These are phyloP conservation scores for Trissoscelio sp. DNA, from an alignment of 2,888 invertebrate species.

Conservation along the genomic window DNA sequence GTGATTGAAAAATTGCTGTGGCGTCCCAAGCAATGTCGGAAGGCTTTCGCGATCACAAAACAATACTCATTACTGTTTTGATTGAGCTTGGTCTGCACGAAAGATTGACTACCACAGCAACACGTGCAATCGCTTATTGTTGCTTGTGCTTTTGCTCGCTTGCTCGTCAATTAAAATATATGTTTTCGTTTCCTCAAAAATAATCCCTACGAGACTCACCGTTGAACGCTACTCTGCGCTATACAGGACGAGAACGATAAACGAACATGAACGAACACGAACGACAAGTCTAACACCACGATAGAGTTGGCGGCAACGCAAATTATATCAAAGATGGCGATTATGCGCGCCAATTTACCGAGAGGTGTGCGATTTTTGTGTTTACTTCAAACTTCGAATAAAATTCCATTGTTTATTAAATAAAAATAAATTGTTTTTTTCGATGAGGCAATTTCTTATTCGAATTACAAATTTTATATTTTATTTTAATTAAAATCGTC, in stretches of 20 bases:
- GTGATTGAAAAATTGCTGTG: slow-evolving; percentile 28
- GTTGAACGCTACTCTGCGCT: slow-evolving; percentile 25
- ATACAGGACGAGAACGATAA: too few relatives aligned
- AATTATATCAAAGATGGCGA: slow-evolving; percentile 28
- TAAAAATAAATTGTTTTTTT: too few relatives aligned
- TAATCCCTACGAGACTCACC: not conserved
- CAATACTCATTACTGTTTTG: slow-evolving; percentile 31
- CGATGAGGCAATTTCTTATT: too few relatives aligned
- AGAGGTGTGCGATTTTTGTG: not conserved
- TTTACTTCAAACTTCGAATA: not conserved
- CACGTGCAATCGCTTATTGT: not conserved
- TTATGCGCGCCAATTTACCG: slow-evolving; percentile 19
- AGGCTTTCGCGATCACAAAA: slow-evolving; percentile 28
- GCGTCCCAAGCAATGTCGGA: slow-evolving; percentile 60
- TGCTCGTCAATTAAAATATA: too few relatives aligned
- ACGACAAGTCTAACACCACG: slow-evolving; percentile 17
- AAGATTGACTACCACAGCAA: not conserved
- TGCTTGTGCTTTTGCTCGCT: too few relatives aligned
- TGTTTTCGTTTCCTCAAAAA: not conserved
- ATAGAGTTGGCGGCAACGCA: slow-evolving; percentile 20
- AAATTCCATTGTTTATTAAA: too few relatives aligned
- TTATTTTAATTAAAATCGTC: too few relatives aligned
- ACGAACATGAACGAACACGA: slow-evolving; percentile 14
- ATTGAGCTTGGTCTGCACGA: not conserved
- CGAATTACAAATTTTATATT: too few relatives aligned